Percentiles rank a stretch among this genome's conserved stretches.
Evolutionary conservation across 2,888 invertebrate species (phyloP).

Genomic region (Sthenelais limicola): DNA sequence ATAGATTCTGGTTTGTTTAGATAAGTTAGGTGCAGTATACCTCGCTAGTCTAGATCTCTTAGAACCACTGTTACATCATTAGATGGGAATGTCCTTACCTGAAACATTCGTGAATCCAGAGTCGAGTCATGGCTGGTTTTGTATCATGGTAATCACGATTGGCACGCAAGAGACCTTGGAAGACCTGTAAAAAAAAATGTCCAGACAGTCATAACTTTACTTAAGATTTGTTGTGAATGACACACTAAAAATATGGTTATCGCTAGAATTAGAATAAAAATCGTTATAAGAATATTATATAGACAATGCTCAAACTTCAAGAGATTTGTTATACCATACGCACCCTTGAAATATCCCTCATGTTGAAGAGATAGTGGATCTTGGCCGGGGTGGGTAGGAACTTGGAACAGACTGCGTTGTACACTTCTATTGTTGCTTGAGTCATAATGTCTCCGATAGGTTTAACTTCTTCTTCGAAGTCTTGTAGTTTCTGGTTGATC

Average conservation of each 20-base stretch:
- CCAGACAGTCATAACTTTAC: too few relatives aligned
- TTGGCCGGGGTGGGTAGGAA: slow-evolving; percentile 73
- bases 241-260: too few relatives aligned
- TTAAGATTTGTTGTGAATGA: too few relatives aligned
- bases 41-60: too few relatives aligned
- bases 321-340: too few relatives aligned
- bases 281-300: too few relatives aligned
- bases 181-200: slow-evolving; percentile 72
- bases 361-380: slow-evolving; percentile 73
- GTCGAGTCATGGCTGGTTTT: slow-evolving; percentile 79
- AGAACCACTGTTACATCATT: not conserved
- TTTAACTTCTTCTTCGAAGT: slow-evolving; percentile 87
- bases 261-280: too few relatives aligned
- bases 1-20: too few relatives aligned
- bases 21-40: too few relatives aligned
- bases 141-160: slow-evolving; percentile 85
- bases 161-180: slow-evolving; percentile 85
- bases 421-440: slow-evolving; percentile 72
- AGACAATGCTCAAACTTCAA: too few relatives aligned
- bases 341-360: slow-evolving; percentile 86
- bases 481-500: slow-evolving; percentile 82
- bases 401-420: slow-evolving; percentile 65
- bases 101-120: slow-evolving; percentile 91
- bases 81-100: slow-evolving; percentile 54
- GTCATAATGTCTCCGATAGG: slow-evolving; percentile 73